A percentile compares a stretch with the other conserved stretches of the same genome.
phyloP scores from a whole-genome alignment of 2,888 invertebrate species.

The Tachina fera region DNA sequence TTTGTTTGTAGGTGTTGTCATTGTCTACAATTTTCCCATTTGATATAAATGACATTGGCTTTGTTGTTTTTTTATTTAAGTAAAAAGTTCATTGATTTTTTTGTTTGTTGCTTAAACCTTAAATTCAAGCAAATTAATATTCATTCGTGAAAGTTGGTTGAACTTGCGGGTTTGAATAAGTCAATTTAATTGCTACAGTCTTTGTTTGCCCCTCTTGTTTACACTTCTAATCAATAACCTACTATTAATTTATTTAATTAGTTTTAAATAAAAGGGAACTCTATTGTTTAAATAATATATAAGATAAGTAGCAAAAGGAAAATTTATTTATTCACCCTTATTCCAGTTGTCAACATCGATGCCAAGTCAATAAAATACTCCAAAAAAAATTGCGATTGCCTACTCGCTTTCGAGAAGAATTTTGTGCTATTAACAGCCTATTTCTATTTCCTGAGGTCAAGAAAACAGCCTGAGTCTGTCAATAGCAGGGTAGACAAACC shows the following conservation, averaged over 20 bases:
- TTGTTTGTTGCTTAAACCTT: neutral
- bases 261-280: neutral
- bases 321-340: no score
- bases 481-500: no score
- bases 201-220: neutral
- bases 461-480: no score
- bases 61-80: neutral
- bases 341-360: no score
- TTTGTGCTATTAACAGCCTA: no score
- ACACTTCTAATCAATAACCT: neutral
- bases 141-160: neutral
- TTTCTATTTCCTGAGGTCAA: no score
- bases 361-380: no score
- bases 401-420: no score
- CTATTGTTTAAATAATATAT: neutral
- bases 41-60: neutral
- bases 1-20: constrained; percentile 11
- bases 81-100: constrained; percentile 41
- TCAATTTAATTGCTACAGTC: neutral
- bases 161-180: constrained; percentile 13
- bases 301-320: neutral
- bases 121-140: constrained; percentile 4
- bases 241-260: neutral
- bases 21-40: neutral
- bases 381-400: no score